These are phyloP conservation scores for Deilephila porcellus DNA, from an alignment of 2,888 invertebrate species.

Conservation along the genomic window DNA sequence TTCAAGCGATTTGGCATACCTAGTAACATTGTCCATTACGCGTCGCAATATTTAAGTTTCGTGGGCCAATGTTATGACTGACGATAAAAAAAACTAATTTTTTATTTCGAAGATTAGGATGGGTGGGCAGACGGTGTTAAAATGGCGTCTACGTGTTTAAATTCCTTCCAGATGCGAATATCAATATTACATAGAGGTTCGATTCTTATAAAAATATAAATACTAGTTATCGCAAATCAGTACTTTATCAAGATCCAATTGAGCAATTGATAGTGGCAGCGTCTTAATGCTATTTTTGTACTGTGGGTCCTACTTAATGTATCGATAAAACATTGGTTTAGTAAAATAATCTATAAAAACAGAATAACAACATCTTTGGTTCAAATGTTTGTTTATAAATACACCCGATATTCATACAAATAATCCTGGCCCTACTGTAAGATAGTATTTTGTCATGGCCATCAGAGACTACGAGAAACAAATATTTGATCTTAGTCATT, in stretches of 20 bases:
- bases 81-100: slow-evolving; percentile 4
- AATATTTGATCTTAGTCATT: too few species aligned
- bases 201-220: slow-evolving; percentile 16
- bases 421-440: too few species aligned
- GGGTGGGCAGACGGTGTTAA: slow-evolving; percentile 3
- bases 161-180: slow-evolving; percentile 7
- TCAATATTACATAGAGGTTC: not conserved
- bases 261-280: not conserved
- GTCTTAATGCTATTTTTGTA: slow-evolving; percentile 1
- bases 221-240: slow-evolving; percentile 13
- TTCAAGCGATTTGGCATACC: too few species aligned
- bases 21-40: too few species aligned
- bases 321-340: too few species aligned
- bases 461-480: too few species aligned
- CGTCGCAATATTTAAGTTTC: not conserved
- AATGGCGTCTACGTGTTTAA: not conserved
- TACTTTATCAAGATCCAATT: slow-evolving; percentile 29
- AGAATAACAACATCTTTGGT: too few species aligned
- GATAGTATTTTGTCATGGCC: too few species aligned
- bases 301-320: not conserved
- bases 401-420: too few species aligned
- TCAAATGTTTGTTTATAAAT: too few species aligned
- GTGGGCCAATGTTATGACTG: slow-evolving; percentile 1
- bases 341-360: too few species aligned
- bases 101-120: not conserved